Evolutionary conservation across 2,888 invertebrate genomes (phyloP), one percentile per base, ranked within the genome.

Genomic region (Mesorhabditis spiculigera): DNA sequence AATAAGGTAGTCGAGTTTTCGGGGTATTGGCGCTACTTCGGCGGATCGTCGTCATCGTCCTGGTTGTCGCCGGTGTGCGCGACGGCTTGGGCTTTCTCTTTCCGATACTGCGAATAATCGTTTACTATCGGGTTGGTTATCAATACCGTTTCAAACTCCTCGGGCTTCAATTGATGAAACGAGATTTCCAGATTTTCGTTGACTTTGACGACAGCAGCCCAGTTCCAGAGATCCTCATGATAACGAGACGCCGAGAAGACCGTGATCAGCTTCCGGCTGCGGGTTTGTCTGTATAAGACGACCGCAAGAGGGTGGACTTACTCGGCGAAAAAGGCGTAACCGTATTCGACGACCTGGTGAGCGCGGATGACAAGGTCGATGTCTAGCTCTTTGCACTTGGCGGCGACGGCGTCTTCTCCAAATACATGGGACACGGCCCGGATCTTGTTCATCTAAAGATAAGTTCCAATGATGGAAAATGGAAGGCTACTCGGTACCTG

Each of bases 241-340:
- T 81, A 81, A 42, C 79, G 72, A 45, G 78, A 72, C 4, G 81
- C 81, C 28, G 81, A 79, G 71, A 81, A 81, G 61, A 81, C 75
- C 4, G 81, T 81, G 42, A 81, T 73, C 50, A 81, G 70, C n/a
- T 68, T 67, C 3, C 73, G 73, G 63, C 58, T 50, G 28, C 28
- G 28, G 28, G 28, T 28, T 28, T 28, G 28, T 28, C 28, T 28
- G 28, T 28, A 28, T 28, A 28, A 28, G 28, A 28, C 28, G 28
- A 28, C 28, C 28, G 28, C 28, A 28, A 28, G 28, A 28, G 28
- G 28, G 3, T 28, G 58, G 1, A 50, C n/a, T 50, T 50, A 50
- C 58, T 73, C 70, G 62, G 75, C 74, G 44, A 77, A 77, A 69
- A 75, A 72, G 4, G 74, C 71, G 65, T 75, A 75, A 4, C 75